A percentile compares a stretch with the other conserved stretches of the same genome.
Evolutionary conservation across 2,113 vertebrate species (phyloP).

Genomic region (Coreoperca whiteheadi): DNA sequence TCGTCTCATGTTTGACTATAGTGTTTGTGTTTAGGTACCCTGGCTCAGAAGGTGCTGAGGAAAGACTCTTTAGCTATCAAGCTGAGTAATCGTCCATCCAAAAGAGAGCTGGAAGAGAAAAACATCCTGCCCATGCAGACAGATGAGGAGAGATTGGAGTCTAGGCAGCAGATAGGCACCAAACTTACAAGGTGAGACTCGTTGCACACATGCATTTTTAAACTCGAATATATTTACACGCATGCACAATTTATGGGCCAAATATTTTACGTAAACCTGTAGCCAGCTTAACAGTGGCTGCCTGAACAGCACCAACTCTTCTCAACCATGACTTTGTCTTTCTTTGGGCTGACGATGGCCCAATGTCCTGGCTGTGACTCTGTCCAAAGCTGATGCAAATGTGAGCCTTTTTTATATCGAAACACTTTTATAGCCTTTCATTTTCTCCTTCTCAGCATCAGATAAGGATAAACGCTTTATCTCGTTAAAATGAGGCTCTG

Average conservation of each 20-base stretch:
- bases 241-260: conserved; percentile 16
- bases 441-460: conserved; percentile 32
- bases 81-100: conserved; percentile 97
- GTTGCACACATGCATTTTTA: conserved; percentile 20
- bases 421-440: conserved; percentile 41
- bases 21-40: conserved; percentile 84
- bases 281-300: not conserved
- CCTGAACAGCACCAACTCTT: not conserved
- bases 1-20: not conserved
- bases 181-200: conserved; percentile 93
- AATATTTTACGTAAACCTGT: conserved; percentile 17
- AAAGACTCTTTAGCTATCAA: conserved; percentile 99
- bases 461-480: conserved; percentile 75
- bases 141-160: conserved; percentile 94
- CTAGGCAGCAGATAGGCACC: conserved; percentile 97
- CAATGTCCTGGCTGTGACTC: conserved; percentile 36
- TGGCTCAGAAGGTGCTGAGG: conserved; percentile 96
- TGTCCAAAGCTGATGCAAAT: conserved; percentile 47
- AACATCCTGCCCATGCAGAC: conserved; percentile 98
- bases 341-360: conserved; percentile 32
- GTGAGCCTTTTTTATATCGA: conserved; percentile 29
- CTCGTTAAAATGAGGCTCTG: conserved; percentile 66
- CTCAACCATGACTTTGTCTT: conserved; percentile 43
- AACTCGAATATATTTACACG: conserved; percentile 6
- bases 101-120: conserved; percentile 96